Base-by-base conservation (phyloP, 1,140 invertebrate genomes). In the Lucilia cuprina region DNA sequence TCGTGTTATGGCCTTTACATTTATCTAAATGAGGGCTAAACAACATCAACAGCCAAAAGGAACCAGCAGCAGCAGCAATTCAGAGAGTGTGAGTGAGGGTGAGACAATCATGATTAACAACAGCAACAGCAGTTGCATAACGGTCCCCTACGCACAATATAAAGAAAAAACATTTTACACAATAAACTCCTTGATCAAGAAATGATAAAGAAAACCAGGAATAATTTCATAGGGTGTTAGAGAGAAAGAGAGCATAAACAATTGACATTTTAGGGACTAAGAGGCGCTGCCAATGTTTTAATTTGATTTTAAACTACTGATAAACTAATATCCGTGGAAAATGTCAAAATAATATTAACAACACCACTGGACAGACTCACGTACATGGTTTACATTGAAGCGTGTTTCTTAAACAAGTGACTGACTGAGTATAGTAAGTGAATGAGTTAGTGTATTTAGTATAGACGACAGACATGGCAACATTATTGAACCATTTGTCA, bases 251-350 rank as follows among this genome's bases (percentile, higher is more conserved):
- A 41, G 41, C 5, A 41, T 41, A 10, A 41, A 41, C 41, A 41
- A 41, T 41, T 41, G 41, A 41, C 41, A 41, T 41, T 41, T 41
- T 77, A 55, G 74, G 13, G 41, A 78, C 70, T 74, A 82, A 35
- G 74, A 30, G 83, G 60, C 55, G 41, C 78, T 82, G 78, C 1
- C 87, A 89, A 89, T 89, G 88, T 90, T 89, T 89, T 90, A 89
- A 90, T 90, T 90, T 89, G 89, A 90, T 89, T 90, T 89, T 88
- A 88, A 89, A 89, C 85, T 84, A 85, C 88, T 89, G 88, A 87
- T 90, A 90, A 90, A 88, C 89, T 89, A 90, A 90, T 90, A 88
- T 90, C 89, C 85, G 88, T 90, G 89, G 89, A 90, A 90, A 90
- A 89, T 90, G 89, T 90, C 89, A 89, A 90, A 90, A 90, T 88